Evolutionary conservation across 2,797 vertebrate genomes (phyloP), one percentile per base, ranked within the genome.

Genomic region (Anolis apletophallus): DNA sequence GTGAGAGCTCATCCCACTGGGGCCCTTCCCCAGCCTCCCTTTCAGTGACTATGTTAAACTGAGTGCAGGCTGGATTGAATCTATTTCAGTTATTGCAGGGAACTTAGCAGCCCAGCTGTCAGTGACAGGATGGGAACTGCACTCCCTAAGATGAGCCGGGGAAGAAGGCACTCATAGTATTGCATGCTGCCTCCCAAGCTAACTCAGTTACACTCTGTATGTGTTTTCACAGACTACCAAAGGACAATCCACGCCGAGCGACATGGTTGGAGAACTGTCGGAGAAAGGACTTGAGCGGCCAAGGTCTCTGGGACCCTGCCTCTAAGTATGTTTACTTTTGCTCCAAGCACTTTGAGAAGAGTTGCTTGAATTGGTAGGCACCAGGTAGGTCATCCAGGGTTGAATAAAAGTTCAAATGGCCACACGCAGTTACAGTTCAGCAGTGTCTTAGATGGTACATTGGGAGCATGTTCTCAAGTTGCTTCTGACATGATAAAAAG

Each of bases 271-370:
- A 96, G 85, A 98, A 98, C 95, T 98, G 97, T 83, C 96, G 93
- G 75, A 96, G 98, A 2, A 95, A 95, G 54, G 97, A 97, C 80
- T 96, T 97, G 0, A 95, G 92, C 32, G 97, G 97, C 1, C 95
- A 94, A 73, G 97, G 97, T 4, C 94, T 96, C 75, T 98, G 98
- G 98, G 97, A 98, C 87, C 98, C 98, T 4, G 94, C 97, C 26
- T 98, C 97, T 0, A 96, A 98, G 59, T 98, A 98, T 93, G 97
- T 98, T 88, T 98, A 98, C 92, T 98, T 98, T 91, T 98, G 98
- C 92, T 98, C 98, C 83, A 98, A 97, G 91, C 98, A 98, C 94
- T 98, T 98, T 71, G 97, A 97, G 74, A 96, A 96, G 12, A 95
- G 96, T 90, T 97, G 97, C 94, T 98, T 98, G 97, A 98, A 90